Evolutionary conservation across 2,888 invertebrate species (phyloP).

Genomic region (Urechis unicinctus): DNA sequence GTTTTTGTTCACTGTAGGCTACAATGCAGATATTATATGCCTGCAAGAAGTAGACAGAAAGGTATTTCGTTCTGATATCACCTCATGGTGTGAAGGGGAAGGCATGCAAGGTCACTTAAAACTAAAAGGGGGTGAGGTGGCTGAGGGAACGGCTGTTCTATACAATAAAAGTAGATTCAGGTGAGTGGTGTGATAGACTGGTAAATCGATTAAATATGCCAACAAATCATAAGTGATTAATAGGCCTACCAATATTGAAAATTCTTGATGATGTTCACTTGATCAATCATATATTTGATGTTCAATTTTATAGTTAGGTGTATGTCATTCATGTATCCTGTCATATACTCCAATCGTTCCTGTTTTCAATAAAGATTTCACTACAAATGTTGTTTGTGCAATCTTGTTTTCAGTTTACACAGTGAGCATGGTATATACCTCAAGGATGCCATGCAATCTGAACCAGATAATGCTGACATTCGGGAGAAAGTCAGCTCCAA

Average conservation of each 20-base stretch:
- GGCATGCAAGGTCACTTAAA: conserved; percentile 52
- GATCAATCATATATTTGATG: too few species aligned
- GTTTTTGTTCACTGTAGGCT: conserved; percentile 56
- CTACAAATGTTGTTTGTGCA: too few species aligned
- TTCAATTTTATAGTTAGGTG: too few species aligned
- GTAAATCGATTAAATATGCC: not conserved
- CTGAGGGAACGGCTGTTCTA: conserved; percentile 78
- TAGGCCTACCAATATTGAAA: too few species aligned
- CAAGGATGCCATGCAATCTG: conserved; percentile 23
- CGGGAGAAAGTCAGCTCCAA: conserved; percentile 26
- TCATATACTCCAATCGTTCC: too few species aligned
- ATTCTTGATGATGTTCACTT: too few species aligned
- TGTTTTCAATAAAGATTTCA: too few species aligned
- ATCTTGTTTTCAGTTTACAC: too few species aligned
- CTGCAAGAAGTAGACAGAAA: conserved; percentile 86
- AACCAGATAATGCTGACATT: conserved; percentile 24
- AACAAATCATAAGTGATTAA: too few species aligned
- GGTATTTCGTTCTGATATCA: conserved; percentile 63
- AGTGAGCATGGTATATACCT: conserved; percentile 26
- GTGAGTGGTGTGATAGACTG: conserved; percentile 28
- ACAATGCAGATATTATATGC: conserved; percentile 82
- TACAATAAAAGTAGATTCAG: conserved; percentile 66
- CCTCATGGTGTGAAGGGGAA: conserved; percentile 57
- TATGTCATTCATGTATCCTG: too few species aligned
- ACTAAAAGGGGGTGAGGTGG: conserved; percentile 56